These are phyloP conservation scores for Melanophora roralis DNA, from an alignment of 2,888 invertebrate species.

Conservation along the genomic window DNA sequence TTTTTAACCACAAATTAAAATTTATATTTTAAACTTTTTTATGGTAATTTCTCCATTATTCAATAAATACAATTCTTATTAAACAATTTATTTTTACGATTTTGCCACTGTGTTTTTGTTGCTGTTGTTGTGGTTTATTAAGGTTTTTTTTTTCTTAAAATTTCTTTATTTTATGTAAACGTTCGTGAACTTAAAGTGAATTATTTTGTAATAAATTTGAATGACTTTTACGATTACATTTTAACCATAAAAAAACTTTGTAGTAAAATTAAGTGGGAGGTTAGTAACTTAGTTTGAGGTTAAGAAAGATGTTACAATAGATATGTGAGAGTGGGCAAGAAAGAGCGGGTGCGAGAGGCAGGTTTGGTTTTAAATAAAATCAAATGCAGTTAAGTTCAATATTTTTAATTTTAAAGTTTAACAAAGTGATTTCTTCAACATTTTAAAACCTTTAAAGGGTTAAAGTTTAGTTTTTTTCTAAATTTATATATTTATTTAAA, in stretches of 20 bases:
- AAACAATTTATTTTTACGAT: constrained; percentile 28
- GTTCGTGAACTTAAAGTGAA: constrained; percentile 42
- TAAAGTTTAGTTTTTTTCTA: not conserved
- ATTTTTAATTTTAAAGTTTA: too few species aligned
- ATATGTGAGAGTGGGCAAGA: too few species aligned
- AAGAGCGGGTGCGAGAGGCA: too few species aligned
- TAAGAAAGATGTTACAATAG: too few species aligned
- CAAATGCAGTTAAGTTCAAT: not conserved
- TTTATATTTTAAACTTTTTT: not conserved
- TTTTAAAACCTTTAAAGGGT: too few species aligned
- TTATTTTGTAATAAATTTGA: constrained; percentile 36
- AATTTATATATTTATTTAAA: constrained; percentile 1
- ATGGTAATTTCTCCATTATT: not conserved
- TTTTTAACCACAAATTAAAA: constrained; percentile 9
- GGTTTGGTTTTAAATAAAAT: too few species aligned
- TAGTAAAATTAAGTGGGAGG: too few species aligned
- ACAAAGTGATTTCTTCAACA: too few species aligned
- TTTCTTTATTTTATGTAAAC: constrained; percentile 13
- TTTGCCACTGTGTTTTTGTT: constrained; percentile 20
- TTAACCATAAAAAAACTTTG: not conserved
- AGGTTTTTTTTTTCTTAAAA: not conserved
- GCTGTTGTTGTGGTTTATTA: not conserved
- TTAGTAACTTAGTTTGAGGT: too few species aligned
- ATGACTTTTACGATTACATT: constrained; percentile 2
- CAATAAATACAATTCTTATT: constrained; percentile 30